phyloP scores from a whole-genome alignment of 2,888 invertebrate species.

The Oligia fasciuncula region DNA sequence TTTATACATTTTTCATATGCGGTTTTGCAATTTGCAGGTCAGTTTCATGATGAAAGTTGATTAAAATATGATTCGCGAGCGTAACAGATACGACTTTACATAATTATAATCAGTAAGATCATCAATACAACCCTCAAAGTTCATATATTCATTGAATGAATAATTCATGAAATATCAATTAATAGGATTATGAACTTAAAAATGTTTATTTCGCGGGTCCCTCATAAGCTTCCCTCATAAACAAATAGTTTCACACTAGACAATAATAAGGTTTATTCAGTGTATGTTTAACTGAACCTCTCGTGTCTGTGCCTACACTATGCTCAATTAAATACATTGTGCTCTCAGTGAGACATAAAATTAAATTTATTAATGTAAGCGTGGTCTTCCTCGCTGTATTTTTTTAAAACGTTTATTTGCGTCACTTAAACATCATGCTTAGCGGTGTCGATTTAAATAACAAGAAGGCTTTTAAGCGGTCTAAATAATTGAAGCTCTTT shows the following conservation, averaged over 20 bases:
- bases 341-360: slow-evolving; percentile 22
- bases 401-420: slow-evolving; percentile 40
- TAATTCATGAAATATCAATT: too few relatives aligned
- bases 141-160: too few relatives aligned
- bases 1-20: not conserved
- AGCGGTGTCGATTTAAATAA: slow-evolving; percentile 56
- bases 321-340: slow-evolving; percentile 30
- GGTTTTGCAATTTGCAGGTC: too few relatives aligned
- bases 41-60: too few relatives aligned
- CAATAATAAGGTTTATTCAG: slow-evolving; percentile 32
- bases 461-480: slow-evolving; percentile 55
- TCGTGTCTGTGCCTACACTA: slow-evolving; percentile 22
- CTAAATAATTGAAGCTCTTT: slow-evolving; percentile 24
- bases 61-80: too few relatives aligned
- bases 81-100: too few relatives aligned
- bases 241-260: slow-evolving; percentile 28
- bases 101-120: too few relatives aligned
- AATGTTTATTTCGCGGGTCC: too few relatives aligned
- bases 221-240: not conserved
- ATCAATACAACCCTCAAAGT: too few relatives aligned
- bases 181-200: too few relatives aligned
- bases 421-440: slow-evolving; percentile 34
- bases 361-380: slow-evolving; percentile 38
- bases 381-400: slow-evolving; percentile 35
- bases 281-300: slow-evolving; percentile 13